phyloP scores from a whole-genome alignment of 2,113 vertebrate species.

The Coptodon bakossiorum region DNA sequence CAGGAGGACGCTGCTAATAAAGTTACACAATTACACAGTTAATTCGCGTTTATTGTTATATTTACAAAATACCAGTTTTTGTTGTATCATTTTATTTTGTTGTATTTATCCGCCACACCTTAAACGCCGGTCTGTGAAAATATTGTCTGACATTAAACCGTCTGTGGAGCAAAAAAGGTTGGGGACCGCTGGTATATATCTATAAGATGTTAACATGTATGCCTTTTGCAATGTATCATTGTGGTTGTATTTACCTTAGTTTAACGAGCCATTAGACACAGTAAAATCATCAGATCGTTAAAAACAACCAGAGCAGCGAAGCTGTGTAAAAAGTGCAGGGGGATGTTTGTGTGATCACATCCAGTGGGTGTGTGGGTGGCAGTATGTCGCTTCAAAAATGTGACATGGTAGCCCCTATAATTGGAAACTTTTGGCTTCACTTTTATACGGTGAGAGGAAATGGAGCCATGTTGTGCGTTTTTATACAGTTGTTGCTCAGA shows the following conservation, averaged over 20 bases:
- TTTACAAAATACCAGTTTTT: not conserved
- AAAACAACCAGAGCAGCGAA: not conserved
- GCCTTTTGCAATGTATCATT: fast-evolving
- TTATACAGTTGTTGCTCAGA: not conserved
- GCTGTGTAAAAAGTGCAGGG: not conserved
- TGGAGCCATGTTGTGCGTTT: not conserved
- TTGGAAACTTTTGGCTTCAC: fast-evolving
- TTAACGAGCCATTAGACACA: not conserved
- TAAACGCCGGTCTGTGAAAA: not conserved
- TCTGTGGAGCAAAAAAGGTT: not conserved
- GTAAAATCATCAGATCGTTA: not conserved
- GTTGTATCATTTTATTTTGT: fast-evolving
- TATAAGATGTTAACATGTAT: not conserved
- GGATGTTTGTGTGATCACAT: not conserved
- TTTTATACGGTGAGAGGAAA: not conserved
- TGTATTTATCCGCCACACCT: not conserved
- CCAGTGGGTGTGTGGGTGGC: not conserved
- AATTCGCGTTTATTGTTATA: not conserved
- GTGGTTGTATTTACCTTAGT: fast-evolving
- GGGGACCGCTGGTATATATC: not conserved
- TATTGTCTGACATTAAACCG: fast-evolving
- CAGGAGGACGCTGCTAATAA: not conserved
- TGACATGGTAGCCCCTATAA: not conserved
- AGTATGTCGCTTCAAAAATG: not conserved
- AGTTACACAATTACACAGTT: not conserved